Base-by-base conservation (phyloP, 2,888 invertebrate genomes). In the Drosophila emarginata region DNA sequence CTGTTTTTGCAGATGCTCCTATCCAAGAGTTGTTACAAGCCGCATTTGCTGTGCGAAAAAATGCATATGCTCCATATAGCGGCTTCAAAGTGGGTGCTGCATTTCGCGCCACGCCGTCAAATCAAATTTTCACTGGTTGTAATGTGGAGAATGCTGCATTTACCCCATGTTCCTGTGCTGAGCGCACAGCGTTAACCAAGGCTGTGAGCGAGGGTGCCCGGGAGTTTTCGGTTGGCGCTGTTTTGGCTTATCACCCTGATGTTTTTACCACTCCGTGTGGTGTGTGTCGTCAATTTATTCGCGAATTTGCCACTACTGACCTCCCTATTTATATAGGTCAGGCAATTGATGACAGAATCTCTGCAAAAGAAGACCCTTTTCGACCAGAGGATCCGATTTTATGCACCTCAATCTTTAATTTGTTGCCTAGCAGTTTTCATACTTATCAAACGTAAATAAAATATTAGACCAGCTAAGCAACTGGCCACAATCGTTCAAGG, bases 141-240 rank as follows among this genome's bases (percentile, higher is more conserved):
- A 99, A 99, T 90, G 95, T 99, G 14, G 99, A 99, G 92, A 99
- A 97, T 91, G 90, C 90, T 1, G 95, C 97, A 0, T 95, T 95
- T 78, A 94, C 96, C 0, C 94, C 96, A 0, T 91, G 94, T 0
- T 94, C 96, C 40, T 99, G 99, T 92, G 99, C 99, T 0, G 99
- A 99, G 91, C 93, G 97, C 40, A 94, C 95, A 0, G 98, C 98
- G 0, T 92, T 97, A 1, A 94, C 93, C 3, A 96, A 95, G 88
- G 98, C 98, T 0, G 94, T 99, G 0, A 95, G 96, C 63, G 95
- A 96, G 72, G 98, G 98, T 0, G 94, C 95, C 74, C 92, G 86
- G 7, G 94, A 95, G 69, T 96, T 97, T 84, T 93, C 92, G 60
- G 93, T 93, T 3, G 93, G 97, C 0, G 95, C 95, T 0, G 94